These are phyloP conservation scores for Pollenia amentaria DNA, from an alignment of 2,888 invertebrate species.

Conservation along the genomic window DNA sequence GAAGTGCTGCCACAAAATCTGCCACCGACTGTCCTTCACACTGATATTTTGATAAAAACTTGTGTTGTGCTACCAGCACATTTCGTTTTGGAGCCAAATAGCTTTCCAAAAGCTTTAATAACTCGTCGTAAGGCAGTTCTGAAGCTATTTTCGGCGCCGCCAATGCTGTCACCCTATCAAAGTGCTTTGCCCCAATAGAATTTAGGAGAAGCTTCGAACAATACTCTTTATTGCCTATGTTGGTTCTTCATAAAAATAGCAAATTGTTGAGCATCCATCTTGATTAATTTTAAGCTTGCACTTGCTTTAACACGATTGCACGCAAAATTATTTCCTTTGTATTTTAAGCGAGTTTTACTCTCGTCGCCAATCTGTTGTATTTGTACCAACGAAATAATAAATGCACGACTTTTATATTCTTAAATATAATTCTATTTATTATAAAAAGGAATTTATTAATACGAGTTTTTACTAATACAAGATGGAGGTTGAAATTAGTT, in stretches of 20 bases:
- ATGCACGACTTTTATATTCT: no score
- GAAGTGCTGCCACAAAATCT: constrained; percentile 35
- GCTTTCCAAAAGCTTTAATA: constrained; percentile 38
- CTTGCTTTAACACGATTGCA: no score
- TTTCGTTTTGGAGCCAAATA: constrained; percentile 46
- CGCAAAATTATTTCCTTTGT: no score
- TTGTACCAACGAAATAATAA: no score
- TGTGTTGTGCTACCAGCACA: constrained; percentile 50
- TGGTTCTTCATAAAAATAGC: constrained; percentile 43
- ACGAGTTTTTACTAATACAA: no score
- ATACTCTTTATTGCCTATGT: constrained; percentile 45
- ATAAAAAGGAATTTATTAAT: no score
- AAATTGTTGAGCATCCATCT: constrained; percentile 23
- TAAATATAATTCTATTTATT: no score
- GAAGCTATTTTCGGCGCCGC: constrained; percentile 42
- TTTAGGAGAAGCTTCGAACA: neutral
- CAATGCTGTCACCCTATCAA: neutral
- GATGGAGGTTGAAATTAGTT: no score
- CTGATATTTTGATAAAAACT: constrained; percentile 49
- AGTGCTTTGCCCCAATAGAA: no score
- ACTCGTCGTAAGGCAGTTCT: constrained; percentile 44
- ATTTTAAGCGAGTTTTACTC: neutral
- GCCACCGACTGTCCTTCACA: constrained; percentile 26
- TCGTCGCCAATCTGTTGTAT: constrained; percentile 33
- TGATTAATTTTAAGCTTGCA: neutral